These are phyloP conservation scores for Oxyruncus cristatus DNA, from an alignment of 2,113 vertebrate genomes.

Conservation along the genomic window DNA sequence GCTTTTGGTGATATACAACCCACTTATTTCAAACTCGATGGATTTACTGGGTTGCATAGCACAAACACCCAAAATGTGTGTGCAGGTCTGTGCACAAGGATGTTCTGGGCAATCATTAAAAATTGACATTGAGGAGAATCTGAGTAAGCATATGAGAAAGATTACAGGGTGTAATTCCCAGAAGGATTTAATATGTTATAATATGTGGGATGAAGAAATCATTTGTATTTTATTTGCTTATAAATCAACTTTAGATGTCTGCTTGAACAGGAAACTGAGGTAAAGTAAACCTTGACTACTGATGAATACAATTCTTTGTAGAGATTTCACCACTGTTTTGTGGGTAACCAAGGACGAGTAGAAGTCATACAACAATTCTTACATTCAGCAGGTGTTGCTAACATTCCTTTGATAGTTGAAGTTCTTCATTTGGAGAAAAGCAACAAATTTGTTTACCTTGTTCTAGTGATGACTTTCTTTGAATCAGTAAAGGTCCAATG, in stretches of 20 bases:
- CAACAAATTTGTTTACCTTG: neutral
- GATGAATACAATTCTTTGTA: neutral
- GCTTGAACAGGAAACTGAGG: neutral
- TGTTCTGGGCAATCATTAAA: neutral
- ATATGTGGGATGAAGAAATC: neutral
- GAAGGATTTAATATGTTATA: neutral
- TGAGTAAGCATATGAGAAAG: neutral
- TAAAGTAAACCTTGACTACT: neutral
- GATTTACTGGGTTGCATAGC: neutral
- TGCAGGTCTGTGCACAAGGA: neutral
- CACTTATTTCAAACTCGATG: neutral
- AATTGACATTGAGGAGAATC: neutral
- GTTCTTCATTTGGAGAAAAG: neutral
- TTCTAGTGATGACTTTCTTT: neutral
- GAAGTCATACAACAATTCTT: neutral
- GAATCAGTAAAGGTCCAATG: neutral
- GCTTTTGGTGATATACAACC: neutral
- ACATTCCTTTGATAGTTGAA: neutral
- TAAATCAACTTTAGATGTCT: neutral
- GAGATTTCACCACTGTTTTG: neutral
- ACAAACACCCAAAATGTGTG: neutral
- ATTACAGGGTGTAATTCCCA: neutral
- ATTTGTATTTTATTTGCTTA: conserved; percentile 24
- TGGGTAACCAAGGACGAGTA: neutral
- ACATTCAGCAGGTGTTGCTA: neutral